These are phyloP conservation scores for Mesorhabditis sp. DNA, from an alignment of 2,888 invertebrate species.

Conservation along the genomic window DNA sequence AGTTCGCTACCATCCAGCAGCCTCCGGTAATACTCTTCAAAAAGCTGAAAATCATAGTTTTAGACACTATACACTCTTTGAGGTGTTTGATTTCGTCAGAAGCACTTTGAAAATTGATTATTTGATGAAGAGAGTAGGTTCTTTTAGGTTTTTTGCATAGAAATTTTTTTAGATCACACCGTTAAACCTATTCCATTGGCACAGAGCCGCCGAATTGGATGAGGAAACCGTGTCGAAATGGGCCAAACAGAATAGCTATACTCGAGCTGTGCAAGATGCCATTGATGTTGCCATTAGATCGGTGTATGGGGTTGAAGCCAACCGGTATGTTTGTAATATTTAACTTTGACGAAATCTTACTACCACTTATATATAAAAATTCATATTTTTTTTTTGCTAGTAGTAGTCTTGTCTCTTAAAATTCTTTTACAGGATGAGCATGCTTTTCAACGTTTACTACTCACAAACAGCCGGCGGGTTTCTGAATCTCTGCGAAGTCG, in stretches of 20 bases:
- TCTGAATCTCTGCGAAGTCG: constrained; percentile 19
- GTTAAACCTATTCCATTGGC: constrained; percentile 22
- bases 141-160: background rate
- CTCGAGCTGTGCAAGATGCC: constrained; percentile 23
- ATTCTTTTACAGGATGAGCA: constrained; percentile 21
- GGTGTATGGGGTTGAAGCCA: constrained; percentile 27
- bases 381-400: too few species aligned
- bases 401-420: background rate
- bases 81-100: background rate
- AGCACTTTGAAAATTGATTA: background rate
- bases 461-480: constrained; percentile 26
- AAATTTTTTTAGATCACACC: constrained; percentile 17
- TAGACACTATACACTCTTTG: background rate
- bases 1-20: background rate
- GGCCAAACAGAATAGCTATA: constrained; percentile 24
- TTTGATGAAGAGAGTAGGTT: background rate
- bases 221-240: constrained; percentile 28
- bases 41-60: background rate
- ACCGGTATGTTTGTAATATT: constrained; percentile 15
- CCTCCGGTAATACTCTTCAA: background rate
- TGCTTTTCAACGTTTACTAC: constrained; percentile 28
- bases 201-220: constrained; percentile 22
- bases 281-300: constrained; percentile 25
- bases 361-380: background rate
- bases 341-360: constrained; percentile 2